A percentile compares a stretch with the other conserved stretches of the same genome.
phyloP scores from a whole-genome alignment of 1,140 invertebrate genomes.

The Eubasilissa regina region DNA sequence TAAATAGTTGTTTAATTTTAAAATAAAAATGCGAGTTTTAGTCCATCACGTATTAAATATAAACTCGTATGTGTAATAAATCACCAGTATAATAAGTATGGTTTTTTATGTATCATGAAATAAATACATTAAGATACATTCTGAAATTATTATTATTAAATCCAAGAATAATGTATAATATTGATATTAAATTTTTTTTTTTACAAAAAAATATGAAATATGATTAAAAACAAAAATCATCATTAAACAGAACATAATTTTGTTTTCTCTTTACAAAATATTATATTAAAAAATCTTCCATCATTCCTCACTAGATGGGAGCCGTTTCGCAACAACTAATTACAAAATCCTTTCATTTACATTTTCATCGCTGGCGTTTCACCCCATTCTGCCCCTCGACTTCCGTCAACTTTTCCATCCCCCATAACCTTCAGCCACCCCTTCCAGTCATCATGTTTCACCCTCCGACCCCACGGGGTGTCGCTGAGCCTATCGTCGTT shows the following conservation, averaged over 20 bases:
- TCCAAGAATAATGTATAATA: no score
- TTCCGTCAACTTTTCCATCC: conserved; percentile 41
- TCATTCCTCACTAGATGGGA: conserved; percentile 40
- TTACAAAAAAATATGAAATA: no score
- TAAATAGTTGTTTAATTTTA: no score
- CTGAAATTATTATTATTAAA: no score
- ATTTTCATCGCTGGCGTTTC: conserved; percentile 52
- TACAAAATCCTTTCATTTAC: conserved; percentile 59
- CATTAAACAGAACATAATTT: not conserved
- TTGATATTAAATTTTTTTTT: no score
- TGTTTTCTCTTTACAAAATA: conserved; percentile 22
- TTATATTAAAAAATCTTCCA: conserved; percentile 29
- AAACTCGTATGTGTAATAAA: no score
- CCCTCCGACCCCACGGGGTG: conserved; percentile 28
- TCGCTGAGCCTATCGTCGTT: conserved; percentile 40
- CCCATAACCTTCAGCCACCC: not conserved
- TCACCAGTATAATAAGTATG: no score
- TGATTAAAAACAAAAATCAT: not conserved
- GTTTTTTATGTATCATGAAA: no score
- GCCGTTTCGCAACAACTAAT: conserved; percentile 56
- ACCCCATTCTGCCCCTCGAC: conserved; percentile 16
- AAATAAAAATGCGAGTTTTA: no score
- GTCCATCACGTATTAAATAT: no score
- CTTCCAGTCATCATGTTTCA: not conserved
- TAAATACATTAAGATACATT: no score